A percentile compares a stretch with the other conserved stretches of the same genome.
Evolutionary conservation across 2,113 vertebrate genomes (phyloP).

Genomic region (Caracal caracal): DNA sequence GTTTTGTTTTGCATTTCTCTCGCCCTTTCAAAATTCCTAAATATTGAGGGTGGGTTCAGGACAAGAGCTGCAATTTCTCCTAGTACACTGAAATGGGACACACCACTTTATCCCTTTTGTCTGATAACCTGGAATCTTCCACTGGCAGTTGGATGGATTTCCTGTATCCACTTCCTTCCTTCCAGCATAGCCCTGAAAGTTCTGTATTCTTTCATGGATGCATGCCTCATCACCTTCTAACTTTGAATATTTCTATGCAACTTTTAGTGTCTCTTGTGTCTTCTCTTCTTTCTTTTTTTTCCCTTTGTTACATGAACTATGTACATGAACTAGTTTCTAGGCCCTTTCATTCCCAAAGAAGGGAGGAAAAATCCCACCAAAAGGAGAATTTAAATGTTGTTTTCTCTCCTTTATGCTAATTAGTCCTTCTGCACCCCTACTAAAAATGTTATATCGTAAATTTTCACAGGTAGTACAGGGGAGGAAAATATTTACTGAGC

Average conservation of each 20-base stretch:
- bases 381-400: neutral
- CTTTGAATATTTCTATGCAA: neutral
- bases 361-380: neutral
- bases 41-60: neutral
- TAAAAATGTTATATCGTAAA: neutral
- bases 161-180: neutral
- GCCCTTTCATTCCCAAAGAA: neutral
- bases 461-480: neutral
- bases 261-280: neutral
- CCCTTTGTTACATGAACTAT: neutral
- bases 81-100: neutral
- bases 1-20: neutral
- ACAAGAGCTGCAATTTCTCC: neutral
- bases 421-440: neutral
- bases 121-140: neutral
- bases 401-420: neutral
- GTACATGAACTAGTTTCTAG: neutral
- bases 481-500: neutral
- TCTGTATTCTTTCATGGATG: neutral
- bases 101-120: neutral
- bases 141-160: neutral
- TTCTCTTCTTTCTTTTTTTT: neutral
- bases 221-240: neutral
- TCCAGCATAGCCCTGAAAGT: neutral
- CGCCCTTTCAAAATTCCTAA: neutral